phyloP scores from a whole-genome alignment of 2,888 invertebrate genomes.

The Ophion obscuratus region DNA sequence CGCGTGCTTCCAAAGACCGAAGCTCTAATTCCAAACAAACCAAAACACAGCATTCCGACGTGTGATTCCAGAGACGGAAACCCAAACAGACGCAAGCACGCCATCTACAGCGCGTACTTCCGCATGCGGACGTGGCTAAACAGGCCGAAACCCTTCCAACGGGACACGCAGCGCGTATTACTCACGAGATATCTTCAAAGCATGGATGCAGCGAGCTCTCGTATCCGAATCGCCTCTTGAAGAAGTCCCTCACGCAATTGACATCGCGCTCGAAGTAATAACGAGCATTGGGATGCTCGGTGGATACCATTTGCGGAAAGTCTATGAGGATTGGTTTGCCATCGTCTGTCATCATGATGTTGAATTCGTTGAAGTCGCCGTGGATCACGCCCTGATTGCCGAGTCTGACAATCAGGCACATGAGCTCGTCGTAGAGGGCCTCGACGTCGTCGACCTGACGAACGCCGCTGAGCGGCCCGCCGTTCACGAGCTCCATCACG shows the following conservation, averaged over 20 bases:
- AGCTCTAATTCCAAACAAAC: too few species aligned
- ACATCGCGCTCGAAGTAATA: slow-evolving; percentile 98
- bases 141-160: not conserved
- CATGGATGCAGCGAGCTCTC: slow-evolving; percentile 93
- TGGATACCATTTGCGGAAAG: slow-evolving; percentile 99
- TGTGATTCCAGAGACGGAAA: too few species aligned
- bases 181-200: slow-evolving; percentile 88
- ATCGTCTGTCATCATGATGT: slow-evolving; percentile 94
- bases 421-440: slow-evolving; percentile 95
- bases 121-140: too few species aligned
- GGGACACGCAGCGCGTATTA: slow-evolving; percentile 56
- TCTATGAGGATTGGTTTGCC: slow-evolving; percentile 96
- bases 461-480: slow-evolving; percentile 90
- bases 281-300: slow-evolving; percentile 95
- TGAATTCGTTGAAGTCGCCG: slow-evolving; percentile 99
- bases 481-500: slow-evolving; percentile 96
- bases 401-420: slow-evolving; percentile 95
- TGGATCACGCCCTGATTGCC: slow-evolving; percentile 99
- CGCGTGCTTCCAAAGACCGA: too few species aligned
- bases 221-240: slow-evolving; percentile 94
- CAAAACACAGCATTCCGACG: too few species aligned
- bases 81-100: too few species aligned
- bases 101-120: too few species aligned
- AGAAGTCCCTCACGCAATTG: slow-evolving; percentile 95
- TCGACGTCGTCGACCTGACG: slow-evolving; percentile 89